These are phyloP conservation scores for Ciconia maguari DNA, from an alignment of 2,113 vertebrate genomes.

Conservation along the genomic window DNA sequence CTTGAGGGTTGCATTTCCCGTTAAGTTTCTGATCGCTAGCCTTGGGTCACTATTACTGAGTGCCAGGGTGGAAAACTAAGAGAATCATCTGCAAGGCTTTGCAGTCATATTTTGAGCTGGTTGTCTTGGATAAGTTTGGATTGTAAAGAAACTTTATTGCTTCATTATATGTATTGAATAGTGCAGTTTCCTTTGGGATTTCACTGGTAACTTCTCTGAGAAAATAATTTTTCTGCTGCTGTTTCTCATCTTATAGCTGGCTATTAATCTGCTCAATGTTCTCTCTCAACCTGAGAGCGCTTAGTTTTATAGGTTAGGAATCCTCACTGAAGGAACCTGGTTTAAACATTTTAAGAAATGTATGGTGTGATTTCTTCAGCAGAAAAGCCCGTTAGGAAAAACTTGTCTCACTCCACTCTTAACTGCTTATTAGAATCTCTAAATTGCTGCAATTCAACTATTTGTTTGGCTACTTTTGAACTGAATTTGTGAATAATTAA, in stretches of 20 bases:
- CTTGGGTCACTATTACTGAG: neutral
- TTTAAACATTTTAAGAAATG: neutral
- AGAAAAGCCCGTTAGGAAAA: neutral
- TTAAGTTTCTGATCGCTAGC: neutral
- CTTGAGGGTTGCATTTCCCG: neutral
- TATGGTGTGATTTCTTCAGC: neutral
- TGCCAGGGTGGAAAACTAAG: neutral
- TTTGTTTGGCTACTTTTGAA: neutral
- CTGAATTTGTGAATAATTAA: neutral
- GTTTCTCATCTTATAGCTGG: neutral
- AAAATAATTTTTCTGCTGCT: neutral
- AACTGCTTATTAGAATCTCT: neutral
- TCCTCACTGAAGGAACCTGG: neutral
- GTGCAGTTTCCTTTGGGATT: neutral
- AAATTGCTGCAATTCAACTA: neutral
- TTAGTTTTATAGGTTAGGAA: neutral
- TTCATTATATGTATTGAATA: neutral
- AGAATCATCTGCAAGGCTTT: neutral
- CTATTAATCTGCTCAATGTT: neutral
- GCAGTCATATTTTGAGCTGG: neutral
- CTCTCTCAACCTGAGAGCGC: neutral
- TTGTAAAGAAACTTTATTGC: neutral
- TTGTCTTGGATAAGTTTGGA: neutral
- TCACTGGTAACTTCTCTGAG: neutral
- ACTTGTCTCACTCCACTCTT: neutral